Conservation (phyloP, 2,888 invertebrate genomes). For the Eudemis profundana region DNA sequence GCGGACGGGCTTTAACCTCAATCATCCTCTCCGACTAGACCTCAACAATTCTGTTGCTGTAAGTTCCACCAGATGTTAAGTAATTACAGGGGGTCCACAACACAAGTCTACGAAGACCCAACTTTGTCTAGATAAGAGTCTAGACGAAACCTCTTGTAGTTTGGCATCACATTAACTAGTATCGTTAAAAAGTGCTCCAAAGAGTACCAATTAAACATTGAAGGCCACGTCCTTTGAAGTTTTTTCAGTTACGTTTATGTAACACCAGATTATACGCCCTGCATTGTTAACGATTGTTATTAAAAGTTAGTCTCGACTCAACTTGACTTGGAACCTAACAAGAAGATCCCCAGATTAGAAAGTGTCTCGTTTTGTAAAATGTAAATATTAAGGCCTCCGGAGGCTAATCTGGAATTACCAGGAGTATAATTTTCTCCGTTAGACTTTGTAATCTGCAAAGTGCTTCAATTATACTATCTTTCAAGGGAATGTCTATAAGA, state of each 20-base stretch:
- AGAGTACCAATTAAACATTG: slow-evolving; percentile 4
- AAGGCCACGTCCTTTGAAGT: neutral
- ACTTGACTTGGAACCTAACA: slow-evolving; percentile 27
- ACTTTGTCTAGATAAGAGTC: neutral
- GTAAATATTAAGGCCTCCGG: slow-evolving; percentile 29
- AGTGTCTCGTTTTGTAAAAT: slow-evolving; percentile 30
- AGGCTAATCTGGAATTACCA: slow-evolving; percentile 40
- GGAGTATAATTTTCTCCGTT: slow-evolving; percentile 34
- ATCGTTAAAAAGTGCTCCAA: neutral
- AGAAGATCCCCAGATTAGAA: slow-evolving; percentile 15
- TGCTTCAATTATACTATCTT: slow-evolving; percentile 25
- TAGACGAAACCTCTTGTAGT: slow-evolving; percentile 3
- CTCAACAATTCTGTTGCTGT: neutral
- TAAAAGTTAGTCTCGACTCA: slow-evolving; percentile 19
- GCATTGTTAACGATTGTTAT: slow-evolving; percentile 21
- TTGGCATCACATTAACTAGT: neutral
- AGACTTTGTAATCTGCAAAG: slow-evolving; percentile 30
- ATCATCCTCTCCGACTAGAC: no score
- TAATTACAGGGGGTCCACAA: no score
- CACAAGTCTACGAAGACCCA: neutral
- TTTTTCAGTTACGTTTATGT: neutral
- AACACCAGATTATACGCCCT: neutral
- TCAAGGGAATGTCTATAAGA: slow-evolving; percentile 16
- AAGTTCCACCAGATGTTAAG: neutral
- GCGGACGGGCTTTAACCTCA: no score